Evolutionary conservation across 2,113 vertebrate species (phyloP), one percentile per base, ranked within the genome.

Genomic region (Pomatostomus ruficeps): DNA sequence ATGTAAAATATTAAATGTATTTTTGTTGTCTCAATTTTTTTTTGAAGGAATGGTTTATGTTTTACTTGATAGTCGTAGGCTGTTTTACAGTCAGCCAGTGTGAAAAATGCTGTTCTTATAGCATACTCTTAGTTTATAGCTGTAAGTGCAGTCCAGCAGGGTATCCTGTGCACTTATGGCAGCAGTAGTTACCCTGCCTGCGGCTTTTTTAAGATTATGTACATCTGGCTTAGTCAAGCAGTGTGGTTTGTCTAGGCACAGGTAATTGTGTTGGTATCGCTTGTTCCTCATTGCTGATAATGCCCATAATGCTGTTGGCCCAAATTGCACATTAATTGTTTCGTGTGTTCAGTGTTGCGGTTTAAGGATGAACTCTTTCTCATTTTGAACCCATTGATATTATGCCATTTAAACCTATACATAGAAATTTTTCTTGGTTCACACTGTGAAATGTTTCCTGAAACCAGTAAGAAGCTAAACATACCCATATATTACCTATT

Each of bases 341-440:
- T 61, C 12, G 0, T 70, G 8, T 33, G 21, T 72, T 81, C 23
- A 8, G 5, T 28, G 28, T 52, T 91, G 35, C 25, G 57, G 29
- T 68, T 89, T 43, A 67, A 73, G n/a, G 29, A 65, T 88, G n/a
- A 88, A 35, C n/a, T 72, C 31, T 48, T 85, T n/a, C 43, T 83
- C 8, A 6, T 70, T 79, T 82, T 80, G 43, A 71, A 33, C 29
- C 14, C 31, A 55, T 77, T 63, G 42, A 28, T 81, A 26, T 26
- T 87, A 70, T 89, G 54, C 42, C 26, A 10, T 57, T 82, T 67
- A 68, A 86, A 26, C 14, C 25, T 70, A 9, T 59, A 12, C 28
- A 48, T 31, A 54, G 1, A 45, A n/a, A 8, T 54, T 70, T 84
- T 58, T 70, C 13, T 88, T 70, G 33, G 28, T 68, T 91, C 19